Evolutionary conservation across 1,140 invertebrate species (phyloP), one percentile per base, ranked within the genome.

Genomic region (Drosophila pandora): DNA sequence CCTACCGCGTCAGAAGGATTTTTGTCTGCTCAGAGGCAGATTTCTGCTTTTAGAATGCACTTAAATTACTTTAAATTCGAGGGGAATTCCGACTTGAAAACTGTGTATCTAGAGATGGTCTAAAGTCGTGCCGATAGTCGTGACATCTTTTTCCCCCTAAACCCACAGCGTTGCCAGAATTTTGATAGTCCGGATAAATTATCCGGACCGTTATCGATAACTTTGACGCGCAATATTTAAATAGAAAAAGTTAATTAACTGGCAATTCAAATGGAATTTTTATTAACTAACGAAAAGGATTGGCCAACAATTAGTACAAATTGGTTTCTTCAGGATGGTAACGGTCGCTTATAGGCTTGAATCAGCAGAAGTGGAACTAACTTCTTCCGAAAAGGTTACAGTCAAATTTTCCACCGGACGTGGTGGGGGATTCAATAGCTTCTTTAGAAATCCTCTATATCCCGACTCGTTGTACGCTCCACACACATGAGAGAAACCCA

Each of bases 401-500:
- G 39, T 4, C 9, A 1, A 8, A 34, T 8, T 8, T 9, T 10
- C 32, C 8, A 10, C 32, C 1, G 8, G 9, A 3, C 9, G 8
- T 37, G 34, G 10, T 4, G 10, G 10, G 3, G 12, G 25, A 4
- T 1, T 28, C 7, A 28, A 3, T 37, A 34, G 32, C 22, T 47
- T 75, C 2, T 58, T 25, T 2, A 81, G 34, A 0, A 39, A 39
- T 13, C 28, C 54, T 39, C 61, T 70, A 10, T 67, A 53, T 4
- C 76, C 59, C 28, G 76, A 67, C 2, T 59, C 71, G 10, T 57
- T 78, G 23, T 74, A 78, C 3, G 84, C 53, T 2, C 68, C 69
- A 21, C 73, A 84, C 0, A 90, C 57, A 7, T 90, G 82, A 4
- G 80, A 25, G 3, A 91, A 79, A 2, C 88, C 90, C 43, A 91